phyloP scores from a whole-genome alignment of 2,888 invertebrate species.

The Pimpla rufipes region DNA sequence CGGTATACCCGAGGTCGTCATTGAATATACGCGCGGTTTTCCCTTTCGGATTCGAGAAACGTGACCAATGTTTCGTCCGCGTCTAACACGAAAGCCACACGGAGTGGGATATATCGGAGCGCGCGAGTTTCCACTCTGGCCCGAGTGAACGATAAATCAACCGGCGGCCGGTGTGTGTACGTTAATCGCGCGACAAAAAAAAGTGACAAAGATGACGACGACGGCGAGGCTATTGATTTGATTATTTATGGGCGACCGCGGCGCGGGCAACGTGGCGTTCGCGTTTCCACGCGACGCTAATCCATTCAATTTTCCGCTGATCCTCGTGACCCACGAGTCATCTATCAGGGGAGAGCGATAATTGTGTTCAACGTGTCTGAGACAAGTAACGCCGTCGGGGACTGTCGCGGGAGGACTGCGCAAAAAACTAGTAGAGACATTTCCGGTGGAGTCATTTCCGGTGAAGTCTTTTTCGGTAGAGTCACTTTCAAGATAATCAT shows the following conservation, averaged over 20 bases:
- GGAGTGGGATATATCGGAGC: not conserved
- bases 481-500: no score
- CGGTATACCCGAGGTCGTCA: conserved; percentile 56
- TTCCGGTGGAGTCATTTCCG: no score
- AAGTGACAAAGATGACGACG: not conserved
- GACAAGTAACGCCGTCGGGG: not conserved
- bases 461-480: no score
- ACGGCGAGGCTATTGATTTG: not conserved
- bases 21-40: conserved; percentile 60
- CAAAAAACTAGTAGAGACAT: no score
- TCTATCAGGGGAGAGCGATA: not conserved
- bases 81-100: conserved; percentile 23
- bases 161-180: not conserved
- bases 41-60: conserved; percentile 67
- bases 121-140: no score
- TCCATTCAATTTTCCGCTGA: not conserved
- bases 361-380: not conserved
- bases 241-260: not conserved
- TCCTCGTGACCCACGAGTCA: not conserved
- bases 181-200: not conserved
- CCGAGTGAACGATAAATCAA: not conserved
- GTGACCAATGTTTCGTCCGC: conserved; percentile 52
- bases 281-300: not conserved
- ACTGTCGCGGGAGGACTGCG: no score
- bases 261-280: not conserved